Evolutionary conservation across 2,797 vertebrate genomes (phyloP).

Genomic region (Rhinatrema bivittatum): DNA sequence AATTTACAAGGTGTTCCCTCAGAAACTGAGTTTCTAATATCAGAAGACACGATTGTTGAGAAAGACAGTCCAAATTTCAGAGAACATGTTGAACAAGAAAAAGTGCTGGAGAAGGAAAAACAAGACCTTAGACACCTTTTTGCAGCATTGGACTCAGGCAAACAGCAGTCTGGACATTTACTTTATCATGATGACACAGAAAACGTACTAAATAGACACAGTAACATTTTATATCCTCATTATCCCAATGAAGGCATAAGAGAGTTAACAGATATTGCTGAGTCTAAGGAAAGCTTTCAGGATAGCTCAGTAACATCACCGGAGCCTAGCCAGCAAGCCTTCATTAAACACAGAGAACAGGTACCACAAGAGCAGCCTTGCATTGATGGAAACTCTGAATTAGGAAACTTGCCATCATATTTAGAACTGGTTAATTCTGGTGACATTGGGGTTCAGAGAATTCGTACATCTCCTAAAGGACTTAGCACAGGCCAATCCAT

Average conservation of each 20-base stretch:
- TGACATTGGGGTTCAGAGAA: too few relatives aligned
- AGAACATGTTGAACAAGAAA: conserved; percentile 8
- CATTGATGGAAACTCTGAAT: background rate
- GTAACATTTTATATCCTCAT: background rate
- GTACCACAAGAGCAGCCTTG: background rate
- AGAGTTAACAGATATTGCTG: background rate
- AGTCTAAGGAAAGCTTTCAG: background rate
- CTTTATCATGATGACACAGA: background rate
- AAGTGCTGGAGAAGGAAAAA: background rate
- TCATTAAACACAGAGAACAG: background rate
- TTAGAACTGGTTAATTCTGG: background rate
- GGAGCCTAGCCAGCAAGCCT: background rate
- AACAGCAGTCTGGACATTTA: background rate
- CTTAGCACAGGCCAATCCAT: background rate
- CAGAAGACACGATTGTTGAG: background rate
- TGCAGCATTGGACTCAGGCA: background rate
- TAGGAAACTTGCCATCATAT: background rate
- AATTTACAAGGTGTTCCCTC: background rate
- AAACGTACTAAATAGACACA: conserved; percentile 13
- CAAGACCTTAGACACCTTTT: conserved; percentile 2
- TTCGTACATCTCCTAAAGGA: background rate
- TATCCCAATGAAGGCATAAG: background rate
- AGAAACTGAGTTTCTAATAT: conserved; percentile 1
- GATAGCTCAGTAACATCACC: background rate
- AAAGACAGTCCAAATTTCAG: background rate